phyloP scores from a whole-genome alignment of 2,797 vertebrate genomes.

The Betta splendens region DNA sequence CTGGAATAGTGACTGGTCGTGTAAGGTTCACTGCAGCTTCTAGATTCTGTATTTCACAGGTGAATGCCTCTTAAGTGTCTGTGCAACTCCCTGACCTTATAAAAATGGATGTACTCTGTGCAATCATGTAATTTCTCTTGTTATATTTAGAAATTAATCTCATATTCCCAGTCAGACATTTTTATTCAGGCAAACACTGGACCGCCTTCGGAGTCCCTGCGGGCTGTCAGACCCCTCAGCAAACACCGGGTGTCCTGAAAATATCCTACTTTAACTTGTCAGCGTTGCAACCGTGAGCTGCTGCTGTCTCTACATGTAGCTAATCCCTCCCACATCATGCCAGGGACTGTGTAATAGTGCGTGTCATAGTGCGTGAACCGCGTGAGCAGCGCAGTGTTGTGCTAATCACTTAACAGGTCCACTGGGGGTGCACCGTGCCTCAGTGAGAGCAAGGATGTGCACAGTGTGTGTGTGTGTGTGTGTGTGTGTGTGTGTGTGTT shows the following conservation, averaged over 20 bases:
- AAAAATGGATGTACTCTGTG: conserved; percentile 6
- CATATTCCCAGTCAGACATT: conserved; percentile 27
- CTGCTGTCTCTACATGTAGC: conserved; percentile 31
- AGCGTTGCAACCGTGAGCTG: conserved; percentile 36
- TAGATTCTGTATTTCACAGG: no score
- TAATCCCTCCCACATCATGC: conserved; percentile 25
- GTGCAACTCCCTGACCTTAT: not conserved
- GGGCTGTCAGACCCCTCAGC: conserved; percentile 22
- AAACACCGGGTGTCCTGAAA: conserved; percentile 18
- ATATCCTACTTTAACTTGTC: conserved; percentile 23
- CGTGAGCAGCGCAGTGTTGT: conserved; percentile 52
- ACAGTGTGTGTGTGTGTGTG: conserved; percentile 16
- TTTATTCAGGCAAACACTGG: conserved; percentile 18
- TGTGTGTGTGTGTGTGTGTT: conserved; percentile 20
- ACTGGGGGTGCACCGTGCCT: conserved; percentile 45
- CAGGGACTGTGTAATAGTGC: conserved; percentile 46
- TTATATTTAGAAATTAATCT: conserved; percentile 20
- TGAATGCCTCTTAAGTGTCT: conserved; percentile 2
- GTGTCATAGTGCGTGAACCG: conserved; percentile 35
- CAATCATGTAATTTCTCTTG: conserved; percentile 10
- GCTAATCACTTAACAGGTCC: conserved; percentile 77
- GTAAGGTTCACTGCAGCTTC: no score
- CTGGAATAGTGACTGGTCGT: no score
- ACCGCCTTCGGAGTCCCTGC: conserved; percentile 17
- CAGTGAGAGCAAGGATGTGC: conserved; percentile 22